phyloP scores from a whole-genome alignment of 2,113 vertebrate species.

The Numida meleagris region DNA sequence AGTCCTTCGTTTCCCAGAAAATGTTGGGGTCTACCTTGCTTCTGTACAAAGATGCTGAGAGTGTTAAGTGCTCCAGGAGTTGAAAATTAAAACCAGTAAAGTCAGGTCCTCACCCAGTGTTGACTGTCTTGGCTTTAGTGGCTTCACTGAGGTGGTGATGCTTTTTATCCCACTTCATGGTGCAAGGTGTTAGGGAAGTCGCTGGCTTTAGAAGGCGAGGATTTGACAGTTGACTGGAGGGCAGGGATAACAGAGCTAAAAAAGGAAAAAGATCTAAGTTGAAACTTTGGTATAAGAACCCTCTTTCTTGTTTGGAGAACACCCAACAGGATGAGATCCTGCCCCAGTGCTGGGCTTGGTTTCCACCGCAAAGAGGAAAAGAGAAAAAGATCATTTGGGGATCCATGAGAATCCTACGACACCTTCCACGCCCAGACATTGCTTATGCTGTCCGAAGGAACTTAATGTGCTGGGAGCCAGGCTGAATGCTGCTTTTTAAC shows the following conservation, averaged over 20 bases:
- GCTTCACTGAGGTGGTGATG: fast-evolving
- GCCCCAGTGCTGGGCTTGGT: not conserved
- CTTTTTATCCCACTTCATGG: not conserved
- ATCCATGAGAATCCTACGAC: not conserved
- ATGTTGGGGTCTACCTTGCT: not conserved
- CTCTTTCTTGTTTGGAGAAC: not conserved
- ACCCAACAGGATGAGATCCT: not conserved
- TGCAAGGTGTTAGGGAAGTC: not conserved
- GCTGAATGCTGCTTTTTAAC: not conserved
- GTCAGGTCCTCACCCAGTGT: not conserved
- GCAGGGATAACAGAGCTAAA: not conserved
- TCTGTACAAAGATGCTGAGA: not conserved
- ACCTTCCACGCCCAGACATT: fast-evolving
- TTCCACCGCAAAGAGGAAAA: not conserved
- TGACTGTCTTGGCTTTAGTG: not conserved
- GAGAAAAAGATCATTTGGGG: not conserved
- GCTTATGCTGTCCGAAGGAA: not conserved
- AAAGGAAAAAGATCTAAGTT: not conserved
- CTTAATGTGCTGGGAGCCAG: not conserved
- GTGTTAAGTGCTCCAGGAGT: not conserved
- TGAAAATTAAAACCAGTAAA: not conserved
- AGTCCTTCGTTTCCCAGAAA: not conserved
- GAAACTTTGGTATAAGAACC: not conserved
- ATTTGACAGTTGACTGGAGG: not conserved
- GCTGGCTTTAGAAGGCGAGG: not conserved